Base-by-base conservation (phyloP, 2,888 invertebrate genomes). In the Elysia crispata region DNA sequence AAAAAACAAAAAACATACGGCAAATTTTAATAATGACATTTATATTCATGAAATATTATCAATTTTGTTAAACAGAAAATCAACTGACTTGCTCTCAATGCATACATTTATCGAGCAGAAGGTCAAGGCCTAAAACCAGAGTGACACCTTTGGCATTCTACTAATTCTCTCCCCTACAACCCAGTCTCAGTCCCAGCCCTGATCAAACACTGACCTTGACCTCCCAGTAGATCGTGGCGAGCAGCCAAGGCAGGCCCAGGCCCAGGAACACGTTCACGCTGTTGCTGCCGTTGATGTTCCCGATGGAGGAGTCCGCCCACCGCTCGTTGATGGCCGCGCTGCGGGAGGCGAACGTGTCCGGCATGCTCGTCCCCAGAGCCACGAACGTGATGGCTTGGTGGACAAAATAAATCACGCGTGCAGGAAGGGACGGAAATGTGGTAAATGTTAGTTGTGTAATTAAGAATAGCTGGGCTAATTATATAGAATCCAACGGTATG, bases 191-290 rank as follows among this genome's bases (percentile, higher is more conserved):
- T 41, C 41, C 11, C 41, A n/a, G 5, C 41, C 41, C 41, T 30
- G 54, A 28, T 3, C 30, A n/a, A 23, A 30, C 30, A 30, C 57
- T 23, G 81, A 89, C 90, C 88, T 90, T 85, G 57, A 80, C 79
- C n/a, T 85, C 81, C 88, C 88, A 88, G 87, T 94, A 94, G 64
- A 93, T 90, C 41, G 94, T 90, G 31, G 94, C 94, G 28, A 94
- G 92, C 23, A 94, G 85, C 94, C 94, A 94, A 0, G 94, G 94
- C 74, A 94, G 89, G 13, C 94, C 94, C 3, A 94, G 92, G 67
- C 94, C 94, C 64, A 94, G 92, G 89, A 94, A 94, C 20, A 94
- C 94, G 87, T 94, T 94, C 62, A 94, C 94, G 1, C 94, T 94
- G 88, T 94, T 94, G 86, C 94, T 94, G 50, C 94, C 94, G 60